Percentiles rank a stretch among this genome's conserved stretches.
Evolutionary conservation across 2,797 vertebrate genomes (phyloP).

Genomic region (Semotilus atromaculatus): DNA sequence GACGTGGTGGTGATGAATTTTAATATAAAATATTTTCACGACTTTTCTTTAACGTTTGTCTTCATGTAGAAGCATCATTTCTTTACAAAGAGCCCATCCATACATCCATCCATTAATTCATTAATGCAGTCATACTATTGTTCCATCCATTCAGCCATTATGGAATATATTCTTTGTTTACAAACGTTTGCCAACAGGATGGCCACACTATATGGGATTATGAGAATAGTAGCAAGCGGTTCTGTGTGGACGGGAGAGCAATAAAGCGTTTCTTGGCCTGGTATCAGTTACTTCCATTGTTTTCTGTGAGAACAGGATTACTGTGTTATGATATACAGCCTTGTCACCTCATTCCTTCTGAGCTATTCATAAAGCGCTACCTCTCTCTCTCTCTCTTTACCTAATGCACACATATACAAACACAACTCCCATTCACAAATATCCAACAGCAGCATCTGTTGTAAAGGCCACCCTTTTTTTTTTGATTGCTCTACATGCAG

Average conservation of each 20-base stretch:
- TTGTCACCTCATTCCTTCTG: slow-evolving; percentile 40
- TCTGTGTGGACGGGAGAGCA: background rate
- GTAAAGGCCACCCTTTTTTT: slow-evolving; percentile 23
- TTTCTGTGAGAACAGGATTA: slow-evolving; percentile 50
- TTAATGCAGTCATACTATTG: slow-evolving; percentile 9
- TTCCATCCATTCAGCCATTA: background rate
- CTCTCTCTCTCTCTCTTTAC: slow-evolving; percentile 19
- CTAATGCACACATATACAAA: slow-evolving; percentile 10
- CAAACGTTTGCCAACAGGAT: slow-evolving; percentile 15
- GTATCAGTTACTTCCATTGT: slow-evolving; percentile 31
- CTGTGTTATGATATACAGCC: slow-evolving; percentile 53
- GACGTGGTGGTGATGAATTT: too few species aligned
- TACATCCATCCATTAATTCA: background rate
- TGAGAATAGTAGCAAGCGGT: background rate
- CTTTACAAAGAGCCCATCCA: background rate
- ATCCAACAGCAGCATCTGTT: slow-evolving; percentile 26
- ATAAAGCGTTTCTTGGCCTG: background rate
- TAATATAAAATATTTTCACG: background rate
- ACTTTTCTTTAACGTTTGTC: too few species aligned
- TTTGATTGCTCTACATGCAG: background rate
- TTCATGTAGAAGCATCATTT: background rate
- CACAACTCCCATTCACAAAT: slow-evolving; percentile 43
- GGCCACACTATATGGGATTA: slow-evolving; percentile 14
- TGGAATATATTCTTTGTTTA: slow-evolving; percentile 15
- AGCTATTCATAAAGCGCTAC: slow-evolving; percentile 21